Evolutionary conservation across 2,888 invertebrate species (phyloP).

Genomic region (Oxyteleia sp.): DNA sequence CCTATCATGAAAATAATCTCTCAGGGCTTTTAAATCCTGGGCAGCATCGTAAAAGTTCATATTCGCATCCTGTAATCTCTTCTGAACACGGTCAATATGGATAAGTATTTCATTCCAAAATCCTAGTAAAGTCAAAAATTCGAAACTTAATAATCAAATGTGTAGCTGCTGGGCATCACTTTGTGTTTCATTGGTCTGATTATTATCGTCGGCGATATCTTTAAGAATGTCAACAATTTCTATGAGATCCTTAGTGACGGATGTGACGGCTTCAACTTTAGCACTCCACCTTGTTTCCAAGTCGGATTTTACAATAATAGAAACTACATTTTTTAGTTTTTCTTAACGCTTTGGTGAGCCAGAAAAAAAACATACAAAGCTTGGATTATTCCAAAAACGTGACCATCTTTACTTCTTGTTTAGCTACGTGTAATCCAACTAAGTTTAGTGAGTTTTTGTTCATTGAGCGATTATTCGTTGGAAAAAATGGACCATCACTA

Average conservation of each 20-base stretch:
- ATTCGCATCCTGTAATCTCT: slow-evolving; percentile 24
- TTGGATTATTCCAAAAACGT: too few species aligned
- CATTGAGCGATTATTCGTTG: slow-evolving; percentile 45
- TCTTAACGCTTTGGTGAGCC: slow-evolving; percentile 42
- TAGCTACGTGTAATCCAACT: too few species aligned
- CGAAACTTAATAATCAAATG: slow-evolving; percentile 21
- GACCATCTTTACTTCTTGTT: slow-evolving; percentile 66
- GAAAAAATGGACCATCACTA: slow-evolving; percentile 25
- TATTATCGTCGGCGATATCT: not conserved
- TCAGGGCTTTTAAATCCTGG: slow-evolving; percentile 22
- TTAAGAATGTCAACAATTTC: slow-evolving; percentile 14
- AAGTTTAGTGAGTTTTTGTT: too few species aligned
- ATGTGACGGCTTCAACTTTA: slow-evolving; percentile 5
- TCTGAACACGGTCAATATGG: slow-evolving; percentile 35
- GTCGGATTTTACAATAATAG: slow-evolving; percentile 18
- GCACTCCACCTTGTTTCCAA: slow-evolving; percentile 38
- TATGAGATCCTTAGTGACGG: not conserved
- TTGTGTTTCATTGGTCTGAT: slow-evolving; percentile 26
- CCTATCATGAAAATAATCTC: slow-evolving; percentile 27
- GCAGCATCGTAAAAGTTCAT: slow-evolving; percentile 43
- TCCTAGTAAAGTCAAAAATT: slow-evolving; percentile 30
- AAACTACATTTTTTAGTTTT: slow-evolving; percentile 38
- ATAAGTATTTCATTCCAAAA: slow-evolving; percentile 35
- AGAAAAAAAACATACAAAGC: too few species aligned
- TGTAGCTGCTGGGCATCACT: slow-evolving; percentile 19